Evolutionary conservation across 2,113 vertebrate species (phyloP).

Genomic region (Oreochromis aureus): DNA sequence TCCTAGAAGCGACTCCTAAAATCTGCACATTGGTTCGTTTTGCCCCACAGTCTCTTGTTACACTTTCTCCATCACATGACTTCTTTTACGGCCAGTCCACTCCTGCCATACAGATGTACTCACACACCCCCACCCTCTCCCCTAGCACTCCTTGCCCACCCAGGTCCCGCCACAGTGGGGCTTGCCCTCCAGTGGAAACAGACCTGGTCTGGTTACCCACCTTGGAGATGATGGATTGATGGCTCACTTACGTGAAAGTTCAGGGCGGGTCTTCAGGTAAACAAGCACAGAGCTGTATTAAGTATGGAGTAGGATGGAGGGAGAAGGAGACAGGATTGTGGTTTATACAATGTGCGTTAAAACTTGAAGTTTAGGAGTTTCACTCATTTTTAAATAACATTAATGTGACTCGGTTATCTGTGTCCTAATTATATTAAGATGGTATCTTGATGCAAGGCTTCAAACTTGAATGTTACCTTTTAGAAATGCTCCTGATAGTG

Average conservation of each 20-base stretch:
- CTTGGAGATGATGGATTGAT: slow-evolving; percentile 70
- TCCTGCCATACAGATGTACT: background rate
- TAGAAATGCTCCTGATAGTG: slow-evolving; percentile 35
- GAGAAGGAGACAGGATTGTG: slow-evolving; percentile 22
- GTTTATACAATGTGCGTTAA: slow-evolving; percentile 27
- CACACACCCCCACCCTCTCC: background rate
- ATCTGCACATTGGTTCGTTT: background rate
- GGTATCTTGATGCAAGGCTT: slow-evolving; percentile 17
- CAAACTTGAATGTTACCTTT: slow-evolving; percentile 25
- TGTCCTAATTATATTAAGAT: slow-evolving; percentile 44
- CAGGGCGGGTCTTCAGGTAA: slow-evolving; percentile 54
- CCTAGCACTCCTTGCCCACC: slow-evolving; percentile 24
- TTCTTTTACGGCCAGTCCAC: background rate
- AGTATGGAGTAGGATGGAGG: slow-evolving; percentile 24
- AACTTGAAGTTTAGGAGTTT: slow-evolving; percentile 13
- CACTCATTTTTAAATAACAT: slow-evolving; percentile 30
- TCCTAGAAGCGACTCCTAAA: background rate
- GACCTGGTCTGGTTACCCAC: slow-evolving; percentile 56
- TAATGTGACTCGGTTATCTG: slow-evolving; percentile 34
- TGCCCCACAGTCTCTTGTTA: background rate
- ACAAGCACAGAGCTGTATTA: slow-evolving; percentile 52
- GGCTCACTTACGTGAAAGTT: slow-evolving; percentile 54
- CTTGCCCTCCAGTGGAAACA: slow-evolving; percentile 48
- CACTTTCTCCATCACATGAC: background rate
- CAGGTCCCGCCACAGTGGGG: slow-evolving; percentile 7